These are phyloP conservation scores for Diabrotica undecimpunctata DNA, from an alignment of 1,140 invertebrate genomes.

Conservation along the genomic window DNA sequence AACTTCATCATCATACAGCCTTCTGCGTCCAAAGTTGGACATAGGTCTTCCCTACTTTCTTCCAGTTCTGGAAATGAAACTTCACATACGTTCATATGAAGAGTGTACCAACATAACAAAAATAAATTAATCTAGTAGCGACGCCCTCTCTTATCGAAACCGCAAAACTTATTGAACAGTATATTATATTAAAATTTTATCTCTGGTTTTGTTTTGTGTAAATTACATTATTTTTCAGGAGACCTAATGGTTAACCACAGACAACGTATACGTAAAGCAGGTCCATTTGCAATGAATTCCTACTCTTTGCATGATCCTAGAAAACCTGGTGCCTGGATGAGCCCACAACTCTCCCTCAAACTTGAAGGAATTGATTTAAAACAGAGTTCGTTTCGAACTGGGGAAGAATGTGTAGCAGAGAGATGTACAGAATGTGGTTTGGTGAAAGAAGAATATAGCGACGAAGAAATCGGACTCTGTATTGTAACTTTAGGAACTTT, in stretches of 20 bases:
- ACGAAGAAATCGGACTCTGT: slow-evolving; percentile 93
- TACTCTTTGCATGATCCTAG: slow-evolving; percentile 49
- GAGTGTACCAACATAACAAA: too few species aligned
- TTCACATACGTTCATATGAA: too few species aligned
- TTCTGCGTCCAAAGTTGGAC: too few species aligned
- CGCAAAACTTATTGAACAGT: too few species aligned
- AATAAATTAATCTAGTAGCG: too few species aligned
- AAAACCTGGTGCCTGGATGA: slow-evolving; percentile 44
- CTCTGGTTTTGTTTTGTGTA: too few species aligned
- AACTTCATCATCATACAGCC: too few species aligned
- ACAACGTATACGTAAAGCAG: slow-evolving; percentile 48
- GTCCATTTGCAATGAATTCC: slow-evolving; percentile 49
- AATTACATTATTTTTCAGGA: slow-evolving; percentile 23
- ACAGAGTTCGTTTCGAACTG: slow-evolving; percentile 63
- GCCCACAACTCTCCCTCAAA: slow-evolving; percentile 40
- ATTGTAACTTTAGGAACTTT: slow-evolving; percentile 93
- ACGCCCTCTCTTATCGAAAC: too few species aligned
- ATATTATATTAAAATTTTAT: too few species aligned
- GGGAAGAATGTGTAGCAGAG: slow-evolving; percentile 68
- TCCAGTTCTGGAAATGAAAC: too few species aligned
- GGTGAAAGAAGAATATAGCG: slow-evolving; percentile 88
- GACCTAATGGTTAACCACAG: slow-evolving; percentile 42
- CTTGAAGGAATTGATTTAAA: slow-evolving; percentile 48
- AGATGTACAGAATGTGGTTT: slow-evolving; percentile 78
- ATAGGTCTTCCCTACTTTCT: too few species aligned